These are phyloP conservation scores for Teleogryllus oceanicus DNA, from an alignment of 2,888 invertebrate species.

Conservation along the genomic window DNA sequence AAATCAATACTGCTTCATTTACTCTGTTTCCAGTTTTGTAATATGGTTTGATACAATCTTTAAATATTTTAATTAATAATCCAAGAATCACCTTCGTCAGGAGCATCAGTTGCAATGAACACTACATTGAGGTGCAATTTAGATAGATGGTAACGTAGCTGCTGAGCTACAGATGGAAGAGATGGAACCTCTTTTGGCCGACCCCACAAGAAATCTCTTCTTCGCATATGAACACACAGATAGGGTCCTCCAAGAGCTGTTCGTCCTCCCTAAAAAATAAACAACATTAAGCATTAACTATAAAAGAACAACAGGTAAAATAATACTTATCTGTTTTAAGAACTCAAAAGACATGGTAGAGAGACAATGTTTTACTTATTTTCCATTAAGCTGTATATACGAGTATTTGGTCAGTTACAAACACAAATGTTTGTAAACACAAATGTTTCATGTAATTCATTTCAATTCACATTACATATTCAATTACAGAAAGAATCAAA, in stretches of 20 bases:
- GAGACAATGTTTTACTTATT: neutral
- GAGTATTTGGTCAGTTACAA: neutral
- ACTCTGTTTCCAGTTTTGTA: no score
- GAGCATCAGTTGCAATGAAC: constrained; percentile 84
- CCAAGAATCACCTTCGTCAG: constrained; percentile 50
- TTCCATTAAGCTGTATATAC: neutral
- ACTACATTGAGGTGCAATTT: constrained; percentile 58
- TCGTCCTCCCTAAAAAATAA: neutral
- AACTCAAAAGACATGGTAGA: neutral
- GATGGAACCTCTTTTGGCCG: constrained; percentile 73
- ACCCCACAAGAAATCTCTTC: constrained; percentile 80
- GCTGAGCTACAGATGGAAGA: constrained; percentile 69
- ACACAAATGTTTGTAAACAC: neutral
- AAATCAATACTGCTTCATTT: no score
- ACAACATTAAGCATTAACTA: no score
- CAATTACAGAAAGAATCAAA: no score
- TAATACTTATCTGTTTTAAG: no score
- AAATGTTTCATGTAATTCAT: neutral
- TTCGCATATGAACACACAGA: constrained; percentile 78
- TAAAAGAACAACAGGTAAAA: no score
- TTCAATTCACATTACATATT: no score
- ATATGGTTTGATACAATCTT: no score
- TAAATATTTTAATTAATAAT: no score
- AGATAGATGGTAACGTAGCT: constrained; percentile 61
- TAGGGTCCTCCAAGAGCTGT: constrained; percentile 61